Conservation (phyloP, 2,797 vertebrate species). For the Lagorchestes hirsutus region DNA sequence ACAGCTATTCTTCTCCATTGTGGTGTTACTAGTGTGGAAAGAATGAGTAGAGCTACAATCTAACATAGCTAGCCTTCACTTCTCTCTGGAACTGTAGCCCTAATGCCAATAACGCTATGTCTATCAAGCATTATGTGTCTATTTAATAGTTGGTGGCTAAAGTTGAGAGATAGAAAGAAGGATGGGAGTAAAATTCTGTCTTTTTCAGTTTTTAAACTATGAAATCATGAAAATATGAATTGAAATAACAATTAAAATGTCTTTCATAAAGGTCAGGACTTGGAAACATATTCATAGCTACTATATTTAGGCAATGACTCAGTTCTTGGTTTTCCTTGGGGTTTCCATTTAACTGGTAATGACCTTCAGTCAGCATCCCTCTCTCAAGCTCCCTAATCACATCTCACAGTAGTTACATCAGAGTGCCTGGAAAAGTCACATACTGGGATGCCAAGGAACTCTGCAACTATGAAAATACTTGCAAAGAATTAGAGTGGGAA, state of each 20-base stretch:
- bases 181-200: background rate
- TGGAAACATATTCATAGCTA: conserved; percentile 68
- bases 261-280: conserved; percentile 64
- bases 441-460: conserved; percentile 66
- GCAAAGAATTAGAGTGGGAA: conserved; percentile 55
- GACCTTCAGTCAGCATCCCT: conserved; percentile 74
- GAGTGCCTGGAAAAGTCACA: conserved; percentile 62
- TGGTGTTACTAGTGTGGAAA: background rate
- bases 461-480: conserved; percentile 64
- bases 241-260: conserved; percentile 66
- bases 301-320: conserved; percentile 65
- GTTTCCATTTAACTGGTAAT: conserved; percentile 73
- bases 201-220: background rate
- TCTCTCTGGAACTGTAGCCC: background rate
- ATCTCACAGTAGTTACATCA: conserved; percentile 75
- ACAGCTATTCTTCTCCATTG: background rate
- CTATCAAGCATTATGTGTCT: background rate
- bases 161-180: background rate
- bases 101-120: background rate
- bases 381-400: conserved; percentile 71
- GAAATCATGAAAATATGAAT: conserved; percentile 60
- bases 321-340: conserved; percentile 70
- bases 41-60: background rate
- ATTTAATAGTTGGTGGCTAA: background rate
- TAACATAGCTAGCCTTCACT: background rate